phyloP scores from a whole-genome alignment of 2,797 vertebrate species.

The Gallinago solitaria region DNA sequence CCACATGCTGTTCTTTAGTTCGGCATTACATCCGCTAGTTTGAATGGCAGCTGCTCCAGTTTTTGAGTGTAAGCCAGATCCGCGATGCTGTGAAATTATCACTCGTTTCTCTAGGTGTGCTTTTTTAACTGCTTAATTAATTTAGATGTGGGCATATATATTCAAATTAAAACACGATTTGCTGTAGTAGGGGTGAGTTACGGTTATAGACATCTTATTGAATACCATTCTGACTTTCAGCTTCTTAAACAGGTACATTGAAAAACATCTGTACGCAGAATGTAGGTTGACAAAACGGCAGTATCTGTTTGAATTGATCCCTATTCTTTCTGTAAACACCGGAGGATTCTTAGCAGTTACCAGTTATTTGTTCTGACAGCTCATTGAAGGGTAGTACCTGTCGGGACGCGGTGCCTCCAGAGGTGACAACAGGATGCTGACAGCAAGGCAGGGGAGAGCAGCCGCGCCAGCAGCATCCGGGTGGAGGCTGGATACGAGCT shows the following conservation, averaged over 20 bases:
- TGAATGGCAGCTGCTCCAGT: conserved; percentile 53
- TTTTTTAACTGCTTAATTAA: conserved; percentile 67
- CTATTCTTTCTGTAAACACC: neutral
- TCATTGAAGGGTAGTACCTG: neutral
- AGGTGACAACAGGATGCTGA: neutral
- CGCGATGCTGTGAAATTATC: conserved; percentile 61
- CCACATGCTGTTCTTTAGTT: conserved; percentile 43
- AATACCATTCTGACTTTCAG: neutral
- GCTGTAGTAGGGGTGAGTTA: neutral
- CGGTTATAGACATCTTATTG: neutral
- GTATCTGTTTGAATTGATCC: neutral
- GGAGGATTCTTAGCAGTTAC: neutral
- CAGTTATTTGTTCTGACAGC: neutral
- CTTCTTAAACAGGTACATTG: neutral
- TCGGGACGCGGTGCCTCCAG: neutral
- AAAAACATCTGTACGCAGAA: neutral
- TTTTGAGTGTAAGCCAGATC: conserved; percentile 50
- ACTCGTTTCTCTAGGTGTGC: conserved; percentile 58
- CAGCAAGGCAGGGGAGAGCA: neutral
- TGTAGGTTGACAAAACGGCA: neutral
- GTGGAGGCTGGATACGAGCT: neutral
- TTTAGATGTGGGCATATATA: conserved; percentile 34
- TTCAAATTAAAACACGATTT: conserved; percentile 38
- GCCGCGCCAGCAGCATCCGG: neutral
- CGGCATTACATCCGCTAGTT: conserved; percentile 15